A percentile compares a stretch with the other conserved stretches of the same genome.
Conservation (phyloP, 2,888 invertebrate genomes). For the Eupithecia inturbata region DNA sequence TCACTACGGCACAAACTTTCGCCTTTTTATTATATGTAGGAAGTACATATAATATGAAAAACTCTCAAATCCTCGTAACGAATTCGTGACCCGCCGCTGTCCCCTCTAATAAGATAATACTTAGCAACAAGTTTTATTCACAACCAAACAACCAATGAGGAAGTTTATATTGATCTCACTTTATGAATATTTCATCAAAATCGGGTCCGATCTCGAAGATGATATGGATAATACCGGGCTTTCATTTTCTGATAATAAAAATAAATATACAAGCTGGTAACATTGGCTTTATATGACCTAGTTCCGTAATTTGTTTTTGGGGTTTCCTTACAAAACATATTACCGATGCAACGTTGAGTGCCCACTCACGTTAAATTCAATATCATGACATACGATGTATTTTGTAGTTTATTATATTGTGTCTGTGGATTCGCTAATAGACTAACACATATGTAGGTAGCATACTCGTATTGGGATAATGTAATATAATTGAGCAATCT, state of each 20-base stretch:
- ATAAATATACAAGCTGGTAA: background rate
- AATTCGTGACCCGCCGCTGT: background rate
- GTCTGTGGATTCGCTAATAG: background rate
- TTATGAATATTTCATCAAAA: slow-evolving; percentile 14
- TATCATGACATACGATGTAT: background rate
- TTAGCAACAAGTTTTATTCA: slow-evolving; percentile 15
- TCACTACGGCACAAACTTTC: background rate
- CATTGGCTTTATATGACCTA: slow-evolving; percentile 7
- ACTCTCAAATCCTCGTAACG: background rate
- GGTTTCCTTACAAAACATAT: background rate
- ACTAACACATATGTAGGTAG: no score
- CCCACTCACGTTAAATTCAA: background rate
- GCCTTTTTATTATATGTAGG: background rate
- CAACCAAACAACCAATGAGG: slow-evolving; percentile 13
- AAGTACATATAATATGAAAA: background rate
- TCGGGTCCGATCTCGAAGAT: slow-evolving; percentile 8
- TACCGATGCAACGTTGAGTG: background rate
- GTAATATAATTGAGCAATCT: no score
- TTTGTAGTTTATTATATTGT: background rate
- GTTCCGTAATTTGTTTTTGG: slow-evolving; percentile 1
- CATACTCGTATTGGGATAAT: no score
- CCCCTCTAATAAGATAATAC: background rate
- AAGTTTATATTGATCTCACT: slow-evolving; percentile 12
- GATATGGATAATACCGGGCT: slow-evolving; percentile 14
- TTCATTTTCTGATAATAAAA: slow-evolving; percentile 15